Base-by-base conservation (phyloP, 2,888 invertebrate species). In the Sialis lutaria region DNA sequence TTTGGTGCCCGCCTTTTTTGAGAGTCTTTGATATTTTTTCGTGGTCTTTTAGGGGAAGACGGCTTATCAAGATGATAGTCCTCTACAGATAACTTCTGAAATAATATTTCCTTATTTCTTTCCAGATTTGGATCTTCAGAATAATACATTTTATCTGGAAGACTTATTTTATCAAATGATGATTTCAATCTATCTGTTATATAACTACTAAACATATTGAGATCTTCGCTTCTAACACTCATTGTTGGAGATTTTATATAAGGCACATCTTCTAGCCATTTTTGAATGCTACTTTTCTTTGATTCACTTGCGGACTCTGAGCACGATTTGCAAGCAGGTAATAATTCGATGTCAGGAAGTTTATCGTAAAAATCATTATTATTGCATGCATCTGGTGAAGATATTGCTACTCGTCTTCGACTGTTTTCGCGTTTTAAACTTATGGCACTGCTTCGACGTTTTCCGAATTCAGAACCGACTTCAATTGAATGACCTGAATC, bases 181-280 rank as follows among this genome's bases (percentile, higher is more conserved):
- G 46, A 30, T 46, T 35, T 41, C 6, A 46, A 31, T n/a, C 32
- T 30, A 31, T 46, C 46, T 6, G n/a, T 46, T 12, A 46, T 34
- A 13, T 33, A 46, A 6, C 34, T 41, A 13, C 32, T 46, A 9
- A 46, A 12, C 6, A 37, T 42, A 43, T 8, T 47, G 30, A 40
- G 47, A 33, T 49, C 40, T 40, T 41, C 51, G 46, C 39, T 49
- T 22, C 42, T 33, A 30, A 46, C 42, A 13, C 46, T 46, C 6
- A 42, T 34, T 9, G 37, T n/a, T 31, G 46, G 44, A 12, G 53
- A 45, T 53, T 61, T 60, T 13, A 61, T 52, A n/a, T 61, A 50
- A 4, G 82, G 80, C 44, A 84, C 79, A 53, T 79, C 77, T 63
- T 83, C 82, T 39, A 84, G 61, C 84, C 84, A 84, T 61, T 81